Base-by-base conservation (phyloP, 1,140 invertebrate genomes). In the Danaus melanippus region DNA sequence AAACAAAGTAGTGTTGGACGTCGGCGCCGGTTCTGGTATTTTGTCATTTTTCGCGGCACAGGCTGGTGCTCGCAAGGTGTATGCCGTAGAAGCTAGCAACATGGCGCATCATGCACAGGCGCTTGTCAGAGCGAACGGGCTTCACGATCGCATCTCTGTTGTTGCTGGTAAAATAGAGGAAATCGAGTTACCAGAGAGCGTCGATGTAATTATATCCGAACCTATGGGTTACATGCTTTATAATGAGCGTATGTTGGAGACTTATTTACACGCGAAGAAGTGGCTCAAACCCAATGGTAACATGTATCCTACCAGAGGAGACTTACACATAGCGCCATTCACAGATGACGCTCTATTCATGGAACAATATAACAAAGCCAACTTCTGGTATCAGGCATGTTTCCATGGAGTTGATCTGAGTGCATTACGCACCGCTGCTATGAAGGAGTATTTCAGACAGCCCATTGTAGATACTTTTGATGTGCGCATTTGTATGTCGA, bases 211-310 rank as follows among this genome's bases (percentile, higher is more conserved):
- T 69, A 97, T 99, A 60, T 99, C 97, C 8, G 98, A 99, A 87
- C 98, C 98, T 0, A 99, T 99, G 98, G 98, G 98, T 21, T 99
- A 99, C 75, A 99, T 99, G 98, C 88, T 99, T 9, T 98, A 98
- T 76, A 99, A 99, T 88, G 98, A 99, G 87, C 90, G 98, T 65
- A 99, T 99, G 98, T 88, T 99, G 60, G 98, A 99, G 89, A 98
- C 97, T 6, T 99, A 98, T 88, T 88, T 99, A 46, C 97, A 99
- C 89, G 97, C 98, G 3, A 98, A 99, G 77, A 99, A 99, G 78
- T 99, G 97, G 96, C 89, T 99, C 10, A 94, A 93, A 87, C 94
- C 96, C 48, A 92, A 92, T 78, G 97, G 96, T 21, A 91, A 92
- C 68, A 99, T 99, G 98, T 99, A 97, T 85, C 98, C 98, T 42